A percentile compares a stretch with the other conserved stretches of the same genome.
Evolutionary conservation across 2,888 invertebrate genomes (phyloP).

Genomic region (Xylocampa areola): DNA sequence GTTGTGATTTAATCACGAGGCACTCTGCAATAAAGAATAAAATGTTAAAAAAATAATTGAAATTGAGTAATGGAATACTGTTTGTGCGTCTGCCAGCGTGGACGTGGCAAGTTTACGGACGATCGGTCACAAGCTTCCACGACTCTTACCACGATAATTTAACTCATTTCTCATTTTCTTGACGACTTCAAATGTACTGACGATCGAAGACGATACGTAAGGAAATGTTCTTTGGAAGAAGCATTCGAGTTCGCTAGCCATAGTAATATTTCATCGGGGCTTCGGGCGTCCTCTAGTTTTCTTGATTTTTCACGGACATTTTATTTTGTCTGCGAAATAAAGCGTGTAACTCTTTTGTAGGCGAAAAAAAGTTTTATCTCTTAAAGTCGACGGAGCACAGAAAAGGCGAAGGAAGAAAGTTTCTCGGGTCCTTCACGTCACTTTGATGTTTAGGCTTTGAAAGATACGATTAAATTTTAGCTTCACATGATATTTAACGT

Average conservation of each 20-base stretch:
- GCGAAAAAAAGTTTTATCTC: conserved; percentile 69
- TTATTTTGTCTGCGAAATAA: conserved; percentile 69
- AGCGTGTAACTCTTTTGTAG: conserved; percentile 68
- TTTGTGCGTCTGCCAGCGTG: conserved; percentile 23
- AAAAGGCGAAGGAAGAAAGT: conserved; percentile 60
- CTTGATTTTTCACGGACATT: conserved; percentile 67
- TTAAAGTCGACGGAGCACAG: conserved; percentile 62
- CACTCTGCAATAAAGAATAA: conserved; percentile 24
- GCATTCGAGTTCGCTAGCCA: conserved; percentile 38
- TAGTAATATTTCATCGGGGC: conserved; percentile 41
- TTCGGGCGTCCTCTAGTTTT: conserved; percentile 44
- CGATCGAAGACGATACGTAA: too few relatives aligned
- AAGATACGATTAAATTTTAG: conserved; percentile 53
- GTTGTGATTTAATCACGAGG: too few relatives aligned
- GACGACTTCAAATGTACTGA: too few relatives aligned
- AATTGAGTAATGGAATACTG: conserved; percentile 36
- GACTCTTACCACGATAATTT: conserved; percentile 29
- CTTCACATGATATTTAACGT: conserved; percentile 32
- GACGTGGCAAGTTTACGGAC: conserved; percentile 60
- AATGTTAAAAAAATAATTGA: conserved; percentile 46
- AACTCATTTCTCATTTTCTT: conserved; percentile 43
- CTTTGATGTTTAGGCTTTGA: conserved; percentile 54
- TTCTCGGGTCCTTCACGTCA: conserved; percentile 44
- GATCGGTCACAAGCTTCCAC: conserved; percentile 63
- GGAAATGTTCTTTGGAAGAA: conserved; percentile 8